Conservation (phyloP, 2,888 invertebrate species). For the Euphydryas editha region DNA sequence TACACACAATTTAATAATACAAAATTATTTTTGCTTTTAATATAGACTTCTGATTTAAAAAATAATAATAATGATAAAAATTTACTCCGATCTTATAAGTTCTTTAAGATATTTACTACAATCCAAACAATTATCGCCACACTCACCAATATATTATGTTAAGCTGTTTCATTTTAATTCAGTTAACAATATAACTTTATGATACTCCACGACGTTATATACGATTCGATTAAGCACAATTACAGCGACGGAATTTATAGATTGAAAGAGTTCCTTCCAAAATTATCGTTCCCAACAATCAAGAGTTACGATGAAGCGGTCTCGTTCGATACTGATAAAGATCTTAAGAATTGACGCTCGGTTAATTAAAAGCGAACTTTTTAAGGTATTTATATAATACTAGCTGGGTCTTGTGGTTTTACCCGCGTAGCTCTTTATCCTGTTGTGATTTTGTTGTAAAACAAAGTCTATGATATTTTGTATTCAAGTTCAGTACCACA, state of each 20-base stretch:
- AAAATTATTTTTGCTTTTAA: no score
- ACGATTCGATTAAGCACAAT: constrained; percentile 36
- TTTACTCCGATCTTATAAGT: no score
- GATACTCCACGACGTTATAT: constrained; percentile 26
- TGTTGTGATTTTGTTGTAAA: background rate
- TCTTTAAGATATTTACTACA: no score
- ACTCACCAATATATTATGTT: no score
- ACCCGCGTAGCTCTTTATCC: background rate
- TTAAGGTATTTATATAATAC: constrained; percentile 8
- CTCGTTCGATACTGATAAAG: constrained; percentile 59
- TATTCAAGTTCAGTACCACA: no score
- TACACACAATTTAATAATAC: no score
- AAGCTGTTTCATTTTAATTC: no score
- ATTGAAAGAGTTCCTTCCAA: constrained; percentile 28
- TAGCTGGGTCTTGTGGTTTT: background rate
- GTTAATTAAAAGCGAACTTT: constrained; percentile 24
- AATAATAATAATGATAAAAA: no score
- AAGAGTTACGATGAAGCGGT: constrained; percentile 47
- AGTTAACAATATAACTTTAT: constrained; percentile 20
- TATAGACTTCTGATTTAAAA: no score
- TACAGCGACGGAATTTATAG: constrained; percentile 36
- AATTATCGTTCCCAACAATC: constrained; percentile 42
- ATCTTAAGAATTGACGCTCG: constrained; percentile 48
- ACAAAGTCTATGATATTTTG: no score
- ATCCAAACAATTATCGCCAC: no score